Percentiles rank a stretch among this genome's conserved stretches.
Evolutionary conservation across 2,113 vertebrate species (phyloP).

Genomic region (Struthidea cinerea): DNA sequence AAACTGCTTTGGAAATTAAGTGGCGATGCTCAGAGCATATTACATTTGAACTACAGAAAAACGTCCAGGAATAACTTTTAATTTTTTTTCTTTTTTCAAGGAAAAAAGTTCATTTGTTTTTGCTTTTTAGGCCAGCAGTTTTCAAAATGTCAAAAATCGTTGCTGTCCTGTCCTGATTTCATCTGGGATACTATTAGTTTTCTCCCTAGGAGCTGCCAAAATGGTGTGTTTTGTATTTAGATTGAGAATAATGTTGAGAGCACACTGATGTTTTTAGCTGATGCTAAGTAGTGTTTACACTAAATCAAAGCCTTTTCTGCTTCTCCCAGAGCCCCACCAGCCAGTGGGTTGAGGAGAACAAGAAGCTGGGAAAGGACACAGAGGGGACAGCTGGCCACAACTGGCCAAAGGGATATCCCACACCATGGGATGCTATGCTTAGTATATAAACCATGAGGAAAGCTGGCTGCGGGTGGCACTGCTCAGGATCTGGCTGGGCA

Average conservation of each 20-base stretch:
- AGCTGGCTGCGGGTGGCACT: neutral
- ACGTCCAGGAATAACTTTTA: neutral
- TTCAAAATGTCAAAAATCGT: neutral
- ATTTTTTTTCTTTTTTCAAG: neutral
- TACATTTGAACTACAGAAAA: neutral
- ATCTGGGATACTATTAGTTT: neutral
- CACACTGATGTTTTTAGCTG: neutral
- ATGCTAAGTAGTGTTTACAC: neutral
- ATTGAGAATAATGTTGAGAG: neutral
- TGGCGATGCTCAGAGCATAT: neutral
- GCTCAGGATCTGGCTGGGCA: neutral
- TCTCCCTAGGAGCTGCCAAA: neutral
- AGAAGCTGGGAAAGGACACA: neutral
- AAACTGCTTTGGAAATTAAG: neutral
- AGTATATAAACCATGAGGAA: neutral
- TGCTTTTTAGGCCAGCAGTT: neutral
- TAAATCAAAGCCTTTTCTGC: neutral
- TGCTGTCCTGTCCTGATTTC: neutral
- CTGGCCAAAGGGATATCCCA: neutral
- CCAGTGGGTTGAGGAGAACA: neutral
- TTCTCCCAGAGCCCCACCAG: no score
- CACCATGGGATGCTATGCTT: neutral
- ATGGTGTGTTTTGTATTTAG: neutral
- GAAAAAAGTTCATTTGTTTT: neutral
- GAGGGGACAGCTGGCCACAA: neutral